Conservation (phyloP, 2,113 vertebrate genomes). For the Platysternon megacephalum region DNA sequence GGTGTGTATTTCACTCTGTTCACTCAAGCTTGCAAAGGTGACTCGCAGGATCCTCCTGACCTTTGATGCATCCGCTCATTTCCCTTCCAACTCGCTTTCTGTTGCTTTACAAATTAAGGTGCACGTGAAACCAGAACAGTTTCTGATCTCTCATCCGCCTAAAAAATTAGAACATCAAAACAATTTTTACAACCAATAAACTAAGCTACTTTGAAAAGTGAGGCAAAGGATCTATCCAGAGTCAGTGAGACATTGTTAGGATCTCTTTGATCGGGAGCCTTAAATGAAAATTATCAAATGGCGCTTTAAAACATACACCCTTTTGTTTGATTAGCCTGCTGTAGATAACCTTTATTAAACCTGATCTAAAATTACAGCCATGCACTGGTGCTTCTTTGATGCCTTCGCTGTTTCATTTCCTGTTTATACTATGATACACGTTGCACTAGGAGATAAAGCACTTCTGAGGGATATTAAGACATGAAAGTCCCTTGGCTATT, state of each 20-base stretch:
- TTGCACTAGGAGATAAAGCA: constrained; percentile 94
- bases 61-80: constrained; percentile 46
- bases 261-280: constrained; percentile 88
- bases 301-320: constrained; percentile 83
- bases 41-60: constrained; percentile 24
- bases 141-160: constrained; percentile 71
- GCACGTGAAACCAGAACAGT: constrained; percentile 63
- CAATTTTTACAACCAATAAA: constrained; percentile 70
- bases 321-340: constrained; percentile 91
- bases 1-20: rapidly evolving
- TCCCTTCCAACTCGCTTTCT: constrained; percentile 47
- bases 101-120: constrained; percentile 69
- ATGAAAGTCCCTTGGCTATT: constrained; percentile 97
- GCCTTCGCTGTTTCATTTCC: constrained; percentile 87
- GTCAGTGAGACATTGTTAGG: constrained; percentile 73
- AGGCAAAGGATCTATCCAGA: constrained; percentile 69
- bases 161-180: constrained; percentile 77
- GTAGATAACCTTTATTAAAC: constrained; percentile 98
- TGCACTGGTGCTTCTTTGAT: constrained; percentile 89
- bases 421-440: constrained; percentile 91
- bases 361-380: constrained; percentile 92
- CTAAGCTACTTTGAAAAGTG: constrained; percentile 63
- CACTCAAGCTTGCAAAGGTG: not conserved
- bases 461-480: constrained; percentile 95
- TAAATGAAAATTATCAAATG: constrained; percentile 92